Base-by-base conservation (phyloP, 1,140 invertebrate genomes). In the Macrocentrus cingulum region DNA sequence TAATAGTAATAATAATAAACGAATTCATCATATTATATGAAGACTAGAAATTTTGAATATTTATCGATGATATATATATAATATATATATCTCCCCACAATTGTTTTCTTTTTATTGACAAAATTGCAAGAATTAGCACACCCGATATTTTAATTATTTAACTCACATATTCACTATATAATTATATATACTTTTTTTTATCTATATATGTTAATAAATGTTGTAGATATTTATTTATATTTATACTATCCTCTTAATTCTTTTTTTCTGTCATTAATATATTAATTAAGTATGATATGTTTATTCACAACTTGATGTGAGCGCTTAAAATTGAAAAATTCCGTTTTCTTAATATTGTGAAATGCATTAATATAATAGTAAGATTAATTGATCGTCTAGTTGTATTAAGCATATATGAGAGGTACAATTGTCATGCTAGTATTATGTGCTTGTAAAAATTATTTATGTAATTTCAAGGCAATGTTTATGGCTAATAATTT, bases 281-380 rank as follows among this genome's bases (percentile, higher is more conserved):
- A 66, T 72, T 75, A 67, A 66, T 72, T 75, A 67, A 58, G 64
- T 78, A 77, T 78, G 77, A 79, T 79, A 79, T 79, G 77, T 79
- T 78, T 78, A 77, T 79, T 79, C 77, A 79, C 77, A 78, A 79
- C 76, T 76, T 76, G 75, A 79, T 78, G 77, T 79, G 77, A 79
- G 77, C 77, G 74, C 68, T 78, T 77, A 72, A 62, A 75, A 61
- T 69, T 69, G 42, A 66, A 64, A 72, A 66, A 65, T 70, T 62
- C 39, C 13, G 8, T 55, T 62, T 63, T 42, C 45, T 57, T 66
- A 60, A 66, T 64, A 66, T 66, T 60, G 59, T 66, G 66, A 71
- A 11, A 45, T n/a, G 66, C 63, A 45, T 51, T 50, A 41, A 64
- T 53, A 39, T 55, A 59, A 34, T 34, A 11, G 11, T 7, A 34